Percentiles rank a stretch among this genome's conserved stretches.
These are phyloP conservation scores for Leptobrachium leishanense DNA, from an alignment of 2,113 vertebrate species.

Conservation along the genomic window DNA sequence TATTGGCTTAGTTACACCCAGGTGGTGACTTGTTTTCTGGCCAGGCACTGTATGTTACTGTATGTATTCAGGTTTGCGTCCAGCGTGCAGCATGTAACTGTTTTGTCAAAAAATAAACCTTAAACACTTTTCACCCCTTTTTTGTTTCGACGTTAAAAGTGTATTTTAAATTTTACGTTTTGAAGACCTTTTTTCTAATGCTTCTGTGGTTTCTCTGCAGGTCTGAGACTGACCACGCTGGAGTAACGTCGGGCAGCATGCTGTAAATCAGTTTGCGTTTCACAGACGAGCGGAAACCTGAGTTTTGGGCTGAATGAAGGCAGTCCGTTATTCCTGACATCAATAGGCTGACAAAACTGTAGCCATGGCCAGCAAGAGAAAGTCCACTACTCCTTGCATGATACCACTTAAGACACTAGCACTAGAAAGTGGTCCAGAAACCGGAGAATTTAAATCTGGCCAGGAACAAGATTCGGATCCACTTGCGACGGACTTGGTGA, in stretches of 20 bases:
- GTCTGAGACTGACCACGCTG: background rate
- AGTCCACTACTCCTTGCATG: conserved; percentile 95
- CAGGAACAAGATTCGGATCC: conserved; percentile 62
- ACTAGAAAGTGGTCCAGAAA: conserved; percentile 66
- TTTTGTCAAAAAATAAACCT: too few species aligned
- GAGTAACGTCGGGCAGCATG: background rate
- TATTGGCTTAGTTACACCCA: too few species aligned
- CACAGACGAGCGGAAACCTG: background rate
- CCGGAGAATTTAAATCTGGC: conserved; percentile 48
- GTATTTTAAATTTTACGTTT: too few species aligned
- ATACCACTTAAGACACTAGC: conserved; percentile 86
- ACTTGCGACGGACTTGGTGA: conserved; percentile 57
- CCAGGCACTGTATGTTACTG: too few species aligned
- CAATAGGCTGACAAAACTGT: conserved; percentile 45
- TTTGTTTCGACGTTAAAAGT: too few species aligned
- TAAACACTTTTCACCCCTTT: too few species aligned
- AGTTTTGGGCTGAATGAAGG: background rate
- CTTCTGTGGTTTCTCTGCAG: background rate
- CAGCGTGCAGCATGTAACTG: too few species aligned
- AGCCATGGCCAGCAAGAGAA: conserved; percentile 96
- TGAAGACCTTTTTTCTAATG: background rate
- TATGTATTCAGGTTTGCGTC: too few species aligned
- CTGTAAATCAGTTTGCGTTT: conserved; percentile 10
- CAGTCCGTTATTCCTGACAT: too few species aligned
- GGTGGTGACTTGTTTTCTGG: too few species aligned